Conservation (phyloP, 2,888 invertebrate species). For the Amphipoea lucens region DNA sequence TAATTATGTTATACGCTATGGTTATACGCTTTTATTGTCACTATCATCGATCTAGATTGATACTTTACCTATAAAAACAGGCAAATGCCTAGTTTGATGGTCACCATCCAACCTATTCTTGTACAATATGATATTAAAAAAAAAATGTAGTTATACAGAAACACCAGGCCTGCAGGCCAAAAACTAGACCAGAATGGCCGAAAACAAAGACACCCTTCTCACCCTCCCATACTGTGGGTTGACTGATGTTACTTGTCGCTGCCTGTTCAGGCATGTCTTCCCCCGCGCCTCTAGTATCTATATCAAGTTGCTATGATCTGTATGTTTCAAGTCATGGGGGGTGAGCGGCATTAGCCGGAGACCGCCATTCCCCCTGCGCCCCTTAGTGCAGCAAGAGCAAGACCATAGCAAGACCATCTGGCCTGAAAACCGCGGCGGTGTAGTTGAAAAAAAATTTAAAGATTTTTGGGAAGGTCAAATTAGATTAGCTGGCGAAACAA, state of each 20-base stretch:
- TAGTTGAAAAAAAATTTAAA: not conserved
- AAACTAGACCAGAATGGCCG: not conserved
- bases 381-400: not conserved
- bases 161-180: not conserved
- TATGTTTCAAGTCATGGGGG: not conserved
- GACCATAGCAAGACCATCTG: not conserved
- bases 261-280: not conserved
- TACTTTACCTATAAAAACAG: too few relatives aligned
- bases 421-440: not conserved
- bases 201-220: not conserved
- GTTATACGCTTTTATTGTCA: too few relatives aligned
- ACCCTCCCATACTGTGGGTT: not conserved
- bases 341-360: not conserved
- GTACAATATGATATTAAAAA: too few relatives aligned
- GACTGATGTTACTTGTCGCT: not conserved
- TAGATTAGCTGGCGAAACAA: not conserved
- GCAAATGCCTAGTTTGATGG: too few relatives aligned
- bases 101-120: too few relatives aligned
- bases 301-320: not conserved
- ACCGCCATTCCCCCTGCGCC: not conserved
- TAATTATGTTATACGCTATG: too few relatives aligned
- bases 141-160: not conserved
- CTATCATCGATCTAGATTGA: too few relatives aligned
- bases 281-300: not conserved
- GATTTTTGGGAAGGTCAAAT: not conserved